These are phyloP conservation scores for Deilephila elpenor DNA, from an alignment of 2,888 invertebrate genomes.

Conservation along the genomic window DNA sequence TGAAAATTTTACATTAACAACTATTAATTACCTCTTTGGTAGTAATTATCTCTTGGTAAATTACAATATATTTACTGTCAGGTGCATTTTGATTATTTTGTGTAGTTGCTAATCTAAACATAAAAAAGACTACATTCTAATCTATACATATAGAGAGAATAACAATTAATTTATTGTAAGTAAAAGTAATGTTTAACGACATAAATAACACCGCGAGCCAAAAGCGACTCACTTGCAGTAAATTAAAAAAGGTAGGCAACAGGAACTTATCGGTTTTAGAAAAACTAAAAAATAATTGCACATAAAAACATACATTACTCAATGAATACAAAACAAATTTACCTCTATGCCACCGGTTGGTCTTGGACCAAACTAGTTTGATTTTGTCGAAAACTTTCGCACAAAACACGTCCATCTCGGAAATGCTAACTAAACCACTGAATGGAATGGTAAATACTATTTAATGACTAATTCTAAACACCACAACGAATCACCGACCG, in stretches of 20 bases:
- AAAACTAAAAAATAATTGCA: constrained; percentile 40
- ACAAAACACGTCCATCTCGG: constrained; percentile 26
- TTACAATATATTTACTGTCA: no score
- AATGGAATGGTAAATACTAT: neutral
- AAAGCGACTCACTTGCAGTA: no score
- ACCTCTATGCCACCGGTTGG: constrained; percentile 78
- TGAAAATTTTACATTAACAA: no score
- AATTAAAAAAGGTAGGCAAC: no score
- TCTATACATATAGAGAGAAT: no score
- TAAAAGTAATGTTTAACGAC: neutral
- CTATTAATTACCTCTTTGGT: no score
- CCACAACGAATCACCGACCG: neutral
- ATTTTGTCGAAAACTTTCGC: constrained; percentile 54
- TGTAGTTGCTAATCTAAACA: no score
- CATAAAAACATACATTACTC: constrained; percentile 12
- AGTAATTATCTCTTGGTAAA: no score
- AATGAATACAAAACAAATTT: constrained; percentile 38
- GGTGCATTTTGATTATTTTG: no score
- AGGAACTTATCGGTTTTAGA: neutral
- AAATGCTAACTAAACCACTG: neutral
- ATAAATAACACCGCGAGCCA: neutral
- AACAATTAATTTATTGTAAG: no score
- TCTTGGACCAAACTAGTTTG: constrained; percentile 66
- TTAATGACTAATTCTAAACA: neutral
- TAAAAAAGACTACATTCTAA: no score